Conservation (phyloP, 2,888 invertebrate species). For the Cremastobaeus sp. region DNA sequence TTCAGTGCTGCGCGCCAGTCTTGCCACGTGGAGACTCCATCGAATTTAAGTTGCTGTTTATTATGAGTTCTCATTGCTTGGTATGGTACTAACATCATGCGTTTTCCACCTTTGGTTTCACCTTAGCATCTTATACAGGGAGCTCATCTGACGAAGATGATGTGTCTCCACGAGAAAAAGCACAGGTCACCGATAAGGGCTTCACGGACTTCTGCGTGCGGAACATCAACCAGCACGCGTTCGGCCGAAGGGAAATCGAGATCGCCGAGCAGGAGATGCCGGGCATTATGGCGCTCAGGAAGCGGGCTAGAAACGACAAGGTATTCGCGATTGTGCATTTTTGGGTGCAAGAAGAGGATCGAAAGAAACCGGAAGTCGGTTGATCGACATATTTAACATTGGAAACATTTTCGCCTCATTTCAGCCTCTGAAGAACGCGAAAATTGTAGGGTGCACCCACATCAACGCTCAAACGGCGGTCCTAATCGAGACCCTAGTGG, state of each 20-base stretch:
- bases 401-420: too few relatives aligned
- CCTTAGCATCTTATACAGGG: constrained; percentile 82
- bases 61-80: constrained; percentile 51
- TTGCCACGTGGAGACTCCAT: too few relatives aligned
- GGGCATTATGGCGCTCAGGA: constrained; percentile 95
- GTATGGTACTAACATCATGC: constrained; percentile 66
- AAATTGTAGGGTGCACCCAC: constrained; percentile 98
- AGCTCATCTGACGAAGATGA: constrained; percentile 97
- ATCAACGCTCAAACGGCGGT: constrained; percentile 99
- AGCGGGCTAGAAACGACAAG: constrained; percentile 94
- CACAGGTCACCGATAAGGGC: constrained; percentile 90
- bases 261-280: constrained; percentile 99
- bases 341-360: too few relatives aligned
- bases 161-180: constrained; percentile 94
- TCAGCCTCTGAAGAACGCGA: constrained; percentile 94
- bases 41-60: too few relatives aligned
- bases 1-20: too few relatives aligned
- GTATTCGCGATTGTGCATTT: too few relatives aligned
- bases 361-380: too few relatives aligned
- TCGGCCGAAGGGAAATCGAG: constrained; percentile 97
- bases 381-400: too few relatives aligned
- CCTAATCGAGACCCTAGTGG: constrained; percentile 91
- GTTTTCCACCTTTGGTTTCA: constrained; percentile 66
- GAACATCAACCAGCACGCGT: constrained; percentile 94
- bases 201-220: constrained; percentile 95